Evolutionary conservation across 1,140 invertebrate genomes (phyloP).

Genomic region (Drosophila nebulosa): DNA sequence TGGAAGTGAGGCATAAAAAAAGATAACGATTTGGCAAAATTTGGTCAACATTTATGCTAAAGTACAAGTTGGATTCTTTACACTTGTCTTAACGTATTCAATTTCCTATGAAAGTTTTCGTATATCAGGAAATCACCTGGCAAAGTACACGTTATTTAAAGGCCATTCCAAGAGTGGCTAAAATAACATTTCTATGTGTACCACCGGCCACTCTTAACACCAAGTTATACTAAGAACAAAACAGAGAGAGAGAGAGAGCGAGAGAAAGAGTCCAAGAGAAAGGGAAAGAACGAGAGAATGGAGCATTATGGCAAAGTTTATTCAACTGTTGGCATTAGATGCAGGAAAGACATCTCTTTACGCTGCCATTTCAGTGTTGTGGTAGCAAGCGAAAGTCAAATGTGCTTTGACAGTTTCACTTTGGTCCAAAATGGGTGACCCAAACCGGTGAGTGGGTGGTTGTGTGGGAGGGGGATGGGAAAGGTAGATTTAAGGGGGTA

Average conservation of each 20-base stretch:
- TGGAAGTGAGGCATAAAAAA: too few species aligned
- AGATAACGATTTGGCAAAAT: too few species aligned
- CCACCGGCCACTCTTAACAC: conserved; percentile 1
- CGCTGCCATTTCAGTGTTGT: not conserved
- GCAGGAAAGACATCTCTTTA: conserved; percentile 24
- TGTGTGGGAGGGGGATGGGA: not conserved
- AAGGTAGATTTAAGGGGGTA: not conserved
- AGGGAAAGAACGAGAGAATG: too few species aligned
- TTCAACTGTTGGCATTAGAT: conserved; percentile 38
- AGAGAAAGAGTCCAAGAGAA: too few species aligned
- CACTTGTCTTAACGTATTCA: not conserved
- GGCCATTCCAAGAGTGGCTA: not conserved
- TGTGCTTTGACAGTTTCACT: conserved; percentile 59
- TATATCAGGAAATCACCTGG: conserved; percentile 42
- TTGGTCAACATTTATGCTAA: too few species aligned
- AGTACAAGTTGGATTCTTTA: too few species aligned
- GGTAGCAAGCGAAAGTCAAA: conserved; percentile 44
- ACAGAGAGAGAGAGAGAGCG: too few species aligned
- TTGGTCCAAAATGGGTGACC: conserved; percentile 9
- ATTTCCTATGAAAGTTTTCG: conserved; percentile 21
- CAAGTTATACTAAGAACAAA: too few species aligned
- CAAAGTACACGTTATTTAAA: not conserved
- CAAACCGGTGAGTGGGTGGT: too few species aligned
- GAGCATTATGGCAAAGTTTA: conserved; percentile 38
- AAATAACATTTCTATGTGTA: not conserved